Evolutionary conservation across 2,888 invertebrate genomes (phyloP).

Genomic region (Pocota personata): DNA sequence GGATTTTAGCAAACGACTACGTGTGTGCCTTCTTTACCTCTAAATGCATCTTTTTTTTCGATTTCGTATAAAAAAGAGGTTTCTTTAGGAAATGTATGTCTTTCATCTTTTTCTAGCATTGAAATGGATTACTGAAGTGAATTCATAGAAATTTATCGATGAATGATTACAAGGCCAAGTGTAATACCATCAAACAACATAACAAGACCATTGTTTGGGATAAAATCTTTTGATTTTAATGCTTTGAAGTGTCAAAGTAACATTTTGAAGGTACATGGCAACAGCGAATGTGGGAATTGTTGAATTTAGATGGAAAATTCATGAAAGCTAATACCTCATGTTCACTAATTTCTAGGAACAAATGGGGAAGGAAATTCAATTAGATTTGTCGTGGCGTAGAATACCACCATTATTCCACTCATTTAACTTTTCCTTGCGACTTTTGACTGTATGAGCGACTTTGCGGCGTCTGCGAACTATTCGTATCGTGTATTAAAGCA

Average conservation of each 20-base stretch:
- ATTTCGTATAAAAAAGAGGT: too few species aligned
- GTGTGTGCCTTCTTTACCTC: not conserved
- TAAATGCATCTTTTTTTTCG: not conserved
- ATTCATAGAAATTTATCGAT: not conserved
- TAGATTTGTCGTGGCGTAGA: too few species aligned
- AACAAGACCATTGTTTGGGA: slow-evolving; percentile 1
- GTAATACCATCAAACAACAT: not conserved
- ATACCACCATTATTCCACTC: too few species aligned
- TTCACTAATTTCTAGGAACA: too few species aligned
- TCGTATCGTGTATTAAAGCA: too few species aligned
- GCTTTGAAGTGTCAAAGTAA: not conserved
- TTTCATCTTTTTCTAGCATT: not conserved
- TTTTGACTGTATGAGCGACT: too few species aligned
- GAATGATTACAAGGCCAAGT: slow-evolving; percentile 16
- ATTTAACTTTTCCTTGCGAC: too few species aligned
- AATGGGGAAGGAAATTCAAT: too few species aligned
- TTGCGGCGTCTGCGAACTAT: too few species aligned
- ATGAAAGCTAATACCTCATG: too few species aligned
- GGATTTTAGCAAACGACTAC: not conserved
- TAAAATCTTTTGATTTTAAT: not conserved
- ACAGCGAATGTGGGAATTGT: too few species aligned
- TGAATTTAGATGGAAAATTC: not conserved
- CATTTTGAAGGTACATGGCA: not conserved
- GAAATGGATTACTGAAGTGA: not conserved
- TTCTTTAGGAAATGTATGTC: not conserved